Evolutionary conservation across 2,888 invertebrate species (phyloP).

Genomic region (Dasysyrphus tricinctus): DNA sequence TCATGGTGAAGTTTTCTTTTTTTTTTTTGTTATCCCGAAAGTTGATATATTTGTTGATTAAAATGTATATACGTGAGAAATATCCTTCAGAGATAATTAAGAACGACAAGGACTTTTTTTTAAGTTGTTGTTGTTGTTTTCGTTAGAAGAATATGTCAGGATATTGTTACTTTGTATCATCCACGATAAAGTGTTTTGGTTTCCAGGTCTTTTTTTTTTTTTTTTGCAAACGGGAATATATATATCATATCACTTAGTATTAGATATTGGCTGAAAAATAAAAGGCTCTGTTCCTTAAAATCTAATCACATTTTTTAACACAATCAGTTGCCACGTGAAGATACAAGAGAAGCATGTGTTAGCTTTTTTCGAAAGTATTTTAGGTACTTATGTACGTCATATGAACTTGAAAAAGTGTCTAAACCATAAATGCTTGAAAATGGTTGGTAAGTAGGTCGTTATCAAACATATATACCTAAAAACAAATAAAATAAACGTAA

Average conservation of each 20-base stretch:
- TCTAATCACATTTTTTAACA: background rate
- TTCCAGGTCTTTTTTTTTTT: too few species aligned
- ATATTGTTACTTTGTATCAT: background rate
- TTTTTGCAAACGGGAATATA: too few species aligned
- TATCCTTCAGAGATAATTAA: conserved; percentile 24
- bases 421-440: background rate
- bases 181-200: background rate
- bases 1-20: conserved; percentile 12
- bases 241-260: too few species aligned
- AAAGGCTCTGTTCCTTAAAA: background rate
- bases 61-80: conserved; percentile 11
- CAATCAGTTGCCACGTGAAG: conserved; percentile 1
- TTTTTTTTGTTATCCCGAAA: conserved; percentile 18
- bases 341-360: background rate
- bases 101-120: conserved; percentile 17
- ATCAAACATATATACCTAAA: too few species aligned
- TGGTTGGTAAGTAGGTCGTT: too few species aligned
- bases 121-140: background rate
- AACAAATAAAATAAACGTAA: too few species aligned
- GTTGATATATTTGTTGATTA: conserved; percentile 43
- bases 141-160: background rate
- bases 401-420: background rate
- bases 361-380: background rate
- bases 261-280: too few species aligned
- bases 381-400: background rate